Evolutionary conservation across 2,888 invertebrate species (phyloP).

Genomic region (Allolobophora icterica): DNA sequence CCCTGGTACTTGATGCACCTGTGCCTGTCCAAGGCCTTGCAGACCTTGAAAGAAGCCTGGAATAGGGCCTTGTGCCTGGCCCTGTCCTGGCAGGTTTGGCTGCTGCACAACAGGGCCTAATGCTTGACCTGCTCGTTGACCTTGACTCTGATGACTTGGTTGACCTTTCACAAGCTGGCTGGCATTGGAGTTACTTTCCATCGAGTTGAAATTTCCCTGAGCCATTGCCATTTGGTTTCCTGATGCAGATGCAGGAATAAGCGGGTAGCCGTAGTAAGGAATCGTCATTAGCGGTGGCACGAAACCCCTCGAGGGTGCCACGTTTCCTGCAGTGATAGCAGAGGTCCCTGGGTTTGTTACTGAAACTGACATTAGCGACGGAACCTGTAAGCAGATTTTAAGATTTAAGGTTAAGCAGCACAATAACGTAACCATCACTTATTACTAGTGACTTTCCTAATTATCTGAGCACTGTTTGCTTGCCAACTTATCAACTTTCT

Average conservation of each 20-base stretch:
- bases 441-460: neutral
- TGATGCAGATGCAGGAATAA: neutral
- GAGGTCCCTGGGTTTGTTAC: neutral
- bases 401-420: neutral
- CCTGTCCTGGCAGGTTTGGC: neutral
- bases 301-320: neutral
- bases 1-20: too few species aligned
- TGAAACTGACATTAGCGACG: constrained; percentile 5
- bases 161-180: neutral
- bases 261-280: neutral
- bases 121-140: neutral
- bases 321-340: neutral
- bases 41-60: too few species aligned
- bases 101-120: neutral
- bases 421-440: neutral
- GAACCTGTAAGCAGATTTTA: neutral
- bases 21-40: too few species aligned
- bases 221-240: neutral
- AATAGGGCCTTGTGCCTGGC: neutral
- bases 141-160: neutral
- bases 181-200: neutral
- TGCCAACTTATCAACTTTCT: neutral
- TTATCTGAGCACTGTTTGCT: neutral
- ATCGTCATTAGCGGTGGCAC: neutral
- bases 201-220: neutral